phyloP scores from a whole-genome alignment of 2,113 vertebrate genomes.

The Peucedramus taeniatus region DNA sequence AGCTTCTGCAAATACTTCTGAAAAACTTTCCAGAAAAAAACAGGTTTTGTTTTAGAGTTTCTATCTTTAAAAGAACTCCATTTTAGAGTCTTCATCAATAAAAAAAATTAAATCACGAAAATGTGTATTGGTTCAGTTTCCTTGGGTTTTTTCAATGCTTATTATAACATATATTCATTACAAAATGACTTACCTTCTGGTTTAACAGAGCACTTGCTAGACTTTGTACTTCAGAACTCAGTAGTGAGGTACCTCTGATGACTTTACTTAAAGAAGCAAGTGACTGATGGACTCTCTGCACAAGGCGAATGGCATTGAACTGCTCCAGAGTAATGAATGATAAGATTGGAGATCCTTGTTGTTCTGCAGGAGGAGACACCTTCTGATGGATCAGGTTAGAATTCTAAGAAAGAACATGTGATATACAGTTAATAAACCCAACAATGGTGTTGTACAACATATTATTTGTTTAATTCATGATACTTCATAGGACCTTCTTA shows the following conservation, averaged over 20 bases:
- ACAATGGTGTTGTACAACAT: background rate
- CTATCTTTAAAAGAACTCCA: background rate
- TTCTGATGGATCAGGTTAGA: slow-evolving; percentile 94
- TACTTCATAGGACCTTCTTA: background rate
- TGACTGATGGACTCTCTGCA: slow-evolving; percentile 93
- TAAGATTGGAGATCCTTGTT: slow-evolving; percentile 83
- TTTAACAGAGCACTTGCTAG: slow-evolving; percentile 89
- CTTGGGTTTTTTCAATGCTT: background rate
- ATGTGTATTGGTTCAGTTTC: background rate
- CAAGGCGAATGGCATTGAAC: slow-evolving; percentile 86
- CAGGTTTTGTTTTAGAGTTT: background rate
- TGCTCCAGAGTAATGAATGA: slow-evolving; percentile 90
- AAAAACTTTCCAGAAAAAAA: background rate
- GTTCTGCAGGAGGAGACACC: slow-evolving; percentile 82
- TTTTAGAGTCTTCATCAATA: background rate
- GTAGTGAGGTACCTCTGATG: slow-evolving; percentile 88
- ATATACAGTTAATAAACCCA: background rate
- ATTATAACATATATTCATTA: background rate
- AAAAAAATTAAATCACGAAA: background rate
- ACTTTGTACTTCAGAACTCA: slow-evolving; percentile 88
- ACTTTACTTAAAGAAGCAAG: slow-evolving; percentile 95
- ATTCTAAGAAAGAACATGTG: slow-evolving; percentile 71
- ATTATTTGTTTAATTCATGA: background rate
- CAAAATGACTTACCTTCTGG: slow-evolving; percentile 83
- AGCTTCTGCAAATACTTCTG: background rate